Base-by-base conservation (phyloP, 2,797 vertebrate genomes). In the Arctocebus calabarensis region DNA sequence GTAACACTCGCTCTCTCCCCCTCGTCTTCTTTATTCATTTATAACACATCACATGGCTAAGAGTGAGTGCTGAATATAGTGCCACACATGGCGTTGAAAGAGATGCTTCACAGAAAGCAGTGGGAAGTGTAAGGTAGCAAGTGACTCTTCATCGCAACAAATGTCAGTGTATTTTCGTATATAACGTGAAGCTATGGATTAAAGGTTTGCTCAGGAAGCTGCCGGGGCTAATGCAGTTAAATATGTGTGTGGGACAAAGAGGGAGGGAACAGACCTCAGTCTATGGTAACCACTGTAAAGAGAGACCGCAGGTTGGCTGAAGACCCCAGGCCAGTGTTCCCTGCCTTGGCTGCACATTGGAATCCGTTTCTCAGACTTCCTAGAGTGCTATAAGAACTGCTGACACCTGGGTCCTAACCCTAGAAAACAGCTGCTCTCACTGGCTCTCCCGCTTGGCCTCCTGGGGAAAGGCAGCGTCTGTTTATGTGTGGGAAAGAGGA, bases 41-140 rank as follows among this genome's bases (percentile, higher is more conserved):
- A 62, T 90, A 88, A 78, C n/a, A 66, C 16, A 48, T 75, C 71
- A 10, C 45, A 2, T 34, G 86, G 84, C 66, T 89, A 70, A 95
- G 89, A 71, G 2, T 2, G 14, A 79, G 40, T 32, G 32, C 37
- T 92, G 84, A 86, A 85, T 93, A 77, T 57, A 57, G 40, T 32
- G 40, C 8, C 9, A 27, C 8, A 27, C 5, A 17, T 57, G 57
- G 52, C 68, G 94, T 78, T 37, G 48, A 75, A 68, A 52, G 59
- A 84, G 29, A 40, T n/a, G 40, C 62, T 93, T 78, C 0, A 2
- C 71, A 62, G 52, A 95, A 91, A 61, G 59, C 1, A 75, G 88
- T 75, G 70, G 92, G 23, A 91, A 93, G 57, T 78, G 66, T 95
- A 93, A 85, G 45, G 64, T 88, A 87, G 93, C 77, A 64, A 71